Base-by-base conservation (phyloP, 2,797 vertebrate genomes). In the Sebastes vulpes region DNA sequence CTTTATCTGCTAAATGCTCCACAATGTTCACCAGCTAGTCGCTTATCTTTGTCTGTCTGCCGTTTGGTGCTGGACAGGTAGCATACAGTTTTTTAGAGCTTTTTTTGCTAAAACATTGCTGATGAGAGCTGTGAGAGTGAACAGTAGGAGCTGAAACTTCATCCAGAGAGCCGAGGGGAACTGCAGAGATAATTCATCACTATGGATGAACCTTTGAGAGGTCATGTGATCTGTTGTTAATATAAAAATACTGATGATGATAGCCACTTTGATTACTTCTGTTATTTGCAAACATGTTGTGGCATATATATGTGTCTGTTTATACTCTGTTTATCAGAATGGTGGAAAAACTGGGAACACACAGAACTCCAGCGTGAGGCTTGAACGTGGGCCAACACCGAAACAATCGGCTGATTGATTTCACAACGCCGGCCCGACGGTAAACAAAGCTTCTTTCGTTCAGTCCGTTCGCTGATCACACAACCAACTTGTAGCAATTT, bases 401-500 rank as follows among this genome's bases (percentile, higher is more conserved):
- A 63, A 75, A 81, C 18, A 57, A 77, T 63, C 52, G 5, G 25
- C 28, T 63, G 72, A 42, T 59, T 64, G 75, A 83, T 91, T 92
- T 84, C 77, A 70, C 75, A 83, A 74, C 7, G 8, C 11, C 4
- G 46, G 32, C 8, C 25, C 56, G 65, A 67, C 57, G 61, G 73
- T 82, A 88, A 92, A 89, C 85, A 85, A 68, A 74, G 23, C 64
- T 42, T 64, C 26, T 76, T 72, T 83, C 29, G 6, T 75, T 84
- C 63, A 26, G 21, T 78, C 42, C 61, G 46, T 66, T 63, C 9
- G 18, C 75, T 85, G 82, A 84, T 89, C 66, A 54, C 66, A 57
- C 48, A 48, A 73, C 42, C 82, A 90, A 85, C 68, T 79, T 84
- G 80, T 83, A 82, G 78, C 68, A 74, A 85, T 91, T 86, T 73